A percentile compares a stretch with the other conserved stretches of the same genome.
Evolutionary conservation across 2,113 vertebrate species (phyloP).

Genomic region (cattle (Bos taurus)): DNA sequence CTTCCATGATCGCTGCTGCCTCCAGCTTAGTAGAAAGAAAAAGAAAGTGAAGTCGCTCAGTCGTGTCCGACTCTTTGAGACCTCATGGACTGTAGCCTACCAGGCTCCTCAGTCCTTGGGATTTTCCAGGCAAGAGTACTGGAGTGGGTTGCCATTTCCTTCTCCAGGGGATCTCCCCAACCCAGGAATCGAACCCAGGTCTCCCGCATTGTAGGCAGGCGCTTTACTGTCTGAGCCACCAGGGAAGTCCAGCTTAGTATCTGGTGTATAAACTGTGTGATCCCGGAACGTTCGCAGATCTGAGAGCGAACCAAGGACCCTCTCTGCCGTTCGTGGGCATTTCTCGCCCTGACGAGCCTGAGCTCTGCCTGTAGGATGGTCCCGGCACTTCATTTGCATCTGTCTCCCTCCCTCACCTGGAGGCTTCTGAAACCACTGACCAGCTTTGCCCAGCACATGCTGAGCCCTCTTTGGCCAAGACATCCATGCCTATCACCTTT

Average conservation of each 20-base stretch:
- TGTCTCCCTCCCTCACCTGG: neutral
- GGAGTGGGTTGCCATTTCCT: neutral
- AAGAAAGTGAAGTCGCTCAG: neutral
- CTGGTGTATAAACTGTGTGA: neutral
- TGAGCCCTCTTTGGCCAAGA: neutral
- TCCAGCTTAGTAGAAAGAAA: neutral
- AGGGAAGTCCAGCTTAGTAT: neutral
- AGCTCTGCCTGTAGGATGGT: neutral
- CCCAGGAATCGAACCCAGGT: neutral
- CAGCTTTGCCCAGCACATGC: neutral
- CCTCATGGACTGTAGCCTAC: neutral
- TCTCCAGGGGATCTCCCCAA: neutral
- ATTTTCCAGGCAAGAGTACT: neutral
- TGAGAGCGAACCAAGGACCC: neutral
- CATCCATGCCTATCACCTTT: neutral
- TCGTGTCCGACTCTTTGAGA: neutral
- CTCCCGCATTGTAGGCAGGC: rapidly evolving
- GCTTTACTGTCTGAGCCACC: neutral
- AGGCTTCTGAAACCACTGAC: neutral
- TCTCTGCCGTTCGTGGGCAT: neutral
- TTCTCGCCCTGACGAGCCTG: neutral
- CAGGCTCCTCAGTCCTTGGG: neutral
- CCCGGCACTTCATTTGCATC: neutral
- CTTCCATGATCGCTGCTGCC: rapidly evolving
- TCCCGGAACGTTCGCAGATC: neutral